These are phyloP conservation scores for Cylindroiulus punctatus DNA, from an alignment of 2,888 invertebrate genomes.

Conservation along the genomic window DNA sequence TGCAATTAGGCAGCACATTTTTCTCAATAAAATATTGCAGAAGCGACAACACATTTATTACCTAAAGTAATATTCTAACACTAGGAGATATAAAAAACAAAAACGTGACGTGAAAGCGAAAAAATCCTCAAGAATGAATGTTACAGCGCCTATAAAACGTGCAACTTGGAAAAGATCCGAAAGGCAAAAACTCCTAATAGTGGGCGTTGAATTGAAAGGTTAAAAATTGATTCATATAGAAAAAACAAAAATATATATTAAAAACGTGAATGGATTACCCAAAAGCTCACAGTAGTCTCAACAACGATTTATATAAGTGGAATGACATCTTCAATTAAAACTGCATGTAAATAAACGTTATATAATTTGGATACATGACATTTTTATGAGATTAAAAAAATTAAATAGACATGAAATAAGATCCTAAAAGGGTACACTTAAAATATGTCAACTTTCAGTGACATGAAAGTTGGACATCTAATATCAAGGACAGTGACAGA, in stretches of 20 bases:
- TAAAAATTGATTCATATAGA: neutral
- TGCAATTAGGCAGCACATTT: slow-evolving; percentile 7
- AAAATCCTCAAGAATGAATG: neutral
- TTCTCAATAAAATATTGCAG: neutral
- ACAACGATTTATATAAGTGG: too few relatives aligned
- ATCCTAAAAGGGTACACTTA: too few relatives aligned
- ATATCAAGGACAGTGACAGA: too few relatives aligned
- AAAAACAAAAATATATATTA: neutral
- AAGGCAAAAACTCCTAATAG: neutral
- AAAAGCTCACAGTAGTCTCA: too few relatives aligned
- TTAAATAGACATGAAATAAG: too few relatives aligned
- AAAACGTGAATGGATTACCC: neutral
- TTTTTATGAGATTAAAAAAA: too few relatives aligned
- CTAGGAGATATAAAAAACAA: neutral
- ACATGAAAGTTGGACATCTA: too few relatives aligned
- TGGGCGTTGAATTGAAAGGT: neutral
- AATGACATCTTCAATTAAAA: too few relatives aligned
- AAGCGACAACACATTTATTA: neutral
- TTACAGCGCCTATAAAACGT: neutral
- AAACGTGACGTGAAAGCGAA: neutral
- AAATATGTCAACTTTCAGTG: too few relatives aligned
- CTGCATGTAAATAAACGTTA: too few relatives aligned
- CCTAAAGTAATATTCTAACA: neutral
- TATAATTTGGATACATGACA: too few relatives aligned
- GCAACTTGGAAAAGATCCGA: neutral